Percentiles rank a stretch among this genome's conserved stretches.
Conservation (phyloP, 2,888 invertebrate species). For the Petrophora chlorosata region DNA sequence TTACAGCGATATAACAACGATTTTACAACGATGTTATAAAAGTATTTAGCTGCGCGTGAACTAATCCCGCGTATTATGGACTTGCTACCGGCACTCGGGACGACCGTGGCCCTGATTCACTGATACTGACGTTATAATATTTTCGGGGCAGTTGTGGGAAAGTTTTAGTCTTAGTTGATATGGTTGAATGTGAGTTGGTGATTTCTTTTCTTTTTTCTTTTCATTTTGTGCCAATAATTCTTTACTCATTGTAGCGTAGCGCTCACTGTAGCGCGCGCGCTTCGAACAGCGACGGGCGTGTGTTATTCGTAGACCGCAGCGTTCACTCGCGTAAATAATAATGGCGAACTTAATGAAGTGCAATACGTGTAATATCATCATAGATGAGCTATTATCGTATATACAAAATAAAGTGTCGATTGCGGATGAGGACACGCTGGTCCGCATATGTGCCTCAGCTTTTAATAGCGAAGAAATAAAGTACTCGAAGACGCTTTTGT, state of each 20-base stretch:
- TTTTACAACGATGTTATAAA: constrained; percentile 64
- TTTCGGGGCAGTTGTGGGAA: neutral
- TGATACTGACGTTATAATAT: constrained; percentile 46
- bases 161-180: neutral
- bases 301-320: neutral
- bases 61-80: constrained; percentile 66
- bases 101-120: constrained; percentile 65
- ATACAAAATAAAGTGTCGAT: constrained; percentile 28
- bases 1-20: constrained; percentile 44
- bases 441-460: neutral
- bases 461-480: constrained; percentile 2
- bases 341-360: constrained; percentile 7
- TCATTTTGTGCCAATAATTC: too few relatives aligned
- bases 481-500: constrained; percentile 4
- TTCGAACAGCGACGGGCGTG: neutral
- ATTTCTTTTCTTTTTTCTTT: too few relatives aligned
- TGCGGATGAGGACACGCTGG: constrained; percentile 15
- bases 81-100: constrained; percentile 52
- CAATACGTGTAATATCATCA: constrained; percentile 24
- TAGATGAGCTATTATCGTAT: constrained; percentile 22
- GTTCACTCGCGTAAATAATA: neutral
- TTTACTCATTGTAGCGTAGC: too few relatives aligned
- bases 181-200: too few relatives aligned
- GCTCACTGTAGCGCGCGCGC: neutral
- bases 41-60: constrained; percentile 68